Base-by-base conservation (phyloP, 2,113 vertebrate species). In the Phyllostomus discolor region DNA sequence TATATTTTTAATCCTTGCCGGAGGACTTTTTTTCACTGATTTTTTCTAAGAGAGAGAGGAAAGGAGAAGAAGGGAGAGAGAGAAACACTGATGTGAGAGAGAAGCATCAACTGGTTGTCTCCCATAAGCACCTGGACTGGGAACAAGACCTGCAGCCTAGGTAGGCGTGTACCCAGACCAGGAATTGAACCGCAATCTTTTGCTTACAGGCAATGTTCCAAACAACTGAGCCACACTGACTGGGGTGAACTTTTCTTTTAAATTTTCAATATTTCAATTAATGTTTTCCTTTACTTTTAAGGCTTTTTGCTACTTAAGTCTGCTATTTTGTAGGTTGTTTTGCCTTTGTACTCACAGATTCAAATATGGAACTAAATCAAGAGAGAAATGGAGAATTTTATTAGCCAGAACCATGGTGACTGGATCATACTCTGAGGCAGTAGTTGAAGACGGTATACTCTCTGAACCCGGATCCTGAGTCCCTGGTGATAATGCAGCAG, bases 311-410 rank as follows among this genome's bases (percentile, higher is more conserved):
- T 94, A 72, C 85, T 76, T 93, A 75, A 87, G 48, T 70, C 33
- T 84, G 41, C 35, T 82, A 5, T 92, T 94, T 76, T 83, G 57
- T 57, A 93, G 91, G 88, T 19, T 76, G 82, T 76, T 95, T 97
- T 90, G 62, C 50, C 85, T 96, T 64, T 85, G 64, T 4, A 48
- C 70, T 75, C 5, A 87, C 72, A 66, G 16, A 84, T 31, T 35
- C 80, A 87, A 79, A 59, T 67, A 20, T 1, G 78, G 20, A 85
- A 94, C 17, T 66, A 41, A 59, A 75, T 80, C 73, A 9, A 92
- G 46, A 84, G 33, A 86, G 62, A 80, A 72, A 66, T 10, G 82
- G 73, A 96, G 57, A 86, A 20, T 67, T 86, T 82, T 62, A 81
- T 72, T 50, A 88, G 50, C 54, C 26, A 57, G 41, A 62, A 76